Evolutionary conservation across 2,113 vertebrate genomes (phyloP), one percentile per base, ranked within the genome.

Genomic region (Aphyosemion australe): DNA sequence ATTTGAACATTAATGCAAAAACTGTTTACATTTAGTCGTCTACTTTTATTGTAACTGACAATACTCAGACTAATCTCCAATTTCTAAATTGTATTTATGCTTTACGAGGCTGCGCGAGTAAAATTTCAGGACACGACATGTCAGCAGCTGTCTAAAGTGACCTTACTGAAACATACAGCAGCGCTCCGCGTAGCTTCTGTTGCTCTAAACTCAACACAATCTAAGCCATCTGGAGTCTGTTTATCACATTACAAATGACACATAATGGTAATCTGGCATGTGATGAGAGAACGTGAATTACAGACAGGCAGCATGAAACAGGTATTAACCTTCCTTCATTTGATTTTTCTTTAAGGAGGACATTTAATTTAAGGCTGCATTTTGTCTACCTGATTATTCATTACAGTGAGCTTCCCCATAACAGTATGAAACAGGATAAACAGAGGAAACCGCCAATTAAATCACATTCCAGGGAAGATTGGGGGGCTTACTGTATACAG

Each of bases 381-480:
- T 90, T 90, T 87, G 90, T 89, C 87, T 79, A 85, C 84, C 86
- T 91, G 88, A 93, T 92, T 91, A 91, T 91, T 91, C 91, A 90
- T 91, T 88, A 91, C 66, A 85, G 87, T 80, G 77, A 87, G 76
- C 79, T 79, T 77, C 76, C 79, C 87, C 84, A 82, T 79, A 81
- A 87, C 83, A 67, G 71, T 82, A 89, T 77, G 85, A 86, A 86
- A 71, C 78, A 76, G 84, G 90, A 88, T 91, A 92, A 92, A 93
- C 91, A 91, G 82, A 91, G 92, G 91, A 92, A 93, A 91, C 90
- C 74, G 90, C 86, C 91, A 91, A 92, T 93, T 91, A 91, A 90
- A 90, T 88, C 77, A 78, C 89, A 90, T 89, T 89, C 79, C 90
- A 83, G 78, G 70, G 83, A 83, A 89, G 89, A 88, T 86, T 87